Evolutionary conservation across 1,140 invertebrate species (phyloP), one percentile per base, ranked within the genome.

Genomic region (Bombyx mandarina): DNA sequence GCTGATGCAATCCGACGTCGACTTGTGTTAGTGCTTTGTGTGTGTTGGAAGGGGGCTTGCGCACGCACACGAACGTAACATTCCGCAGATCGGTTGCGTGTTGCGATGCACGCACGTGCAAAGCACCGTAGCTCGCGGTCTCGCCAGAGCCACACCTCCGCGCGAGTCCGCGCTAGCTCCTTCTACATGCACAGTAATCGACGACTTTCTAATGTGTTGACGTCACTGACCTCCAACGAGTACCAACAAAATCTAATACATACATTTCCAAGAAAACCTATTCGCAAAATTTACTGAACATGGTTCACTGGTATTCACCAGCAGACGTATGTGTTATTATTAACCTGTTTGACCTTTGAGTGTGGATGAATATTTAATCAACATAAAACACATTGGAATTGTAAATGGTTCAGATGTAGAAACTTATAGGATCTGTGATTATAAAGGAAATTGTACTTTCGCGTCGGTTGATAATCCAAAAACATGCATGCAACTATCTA

Each of bases 1-100:
- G 55, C 61, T 69, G 67, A 69, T 69, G 67, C 67, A 69, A 69
- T 59, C 62, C 45, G 9, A 43, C 44, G 43, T 59, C 44, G 44
- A 7, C 49, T 57, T 69, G 57, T 56, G 56, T 47, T 12, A 52
- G 12, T 66, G 48, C 35, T 50, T 47, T 61, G 54, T 56, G 46
- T 56, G 43, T 43, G 43, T 45, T 43, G n/a, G 46, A 18, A 18
- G 43, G 50, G 53, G 60, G 64, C 55, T 46, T 45, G 57, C 54
- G 61, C 60, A 45, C 53, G 55, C 48, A 59, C 54, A 60, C 58
- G 43, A 45, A n/a, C 58, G 8, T 48, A n/a, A 5, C 46, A 12
- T 35, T 59, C 47, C 8, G 12, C 56, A 45, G 12, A 45, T 48
- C 47, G 45, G 47, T 58, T 58, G 49, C 59, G 56, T 61, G 58